These are phyloP conservation scores for Halyomorpha halys DNA, from an alignment of 1,140 invertebrate genomes.

Conservation along the genomic window DNA sequence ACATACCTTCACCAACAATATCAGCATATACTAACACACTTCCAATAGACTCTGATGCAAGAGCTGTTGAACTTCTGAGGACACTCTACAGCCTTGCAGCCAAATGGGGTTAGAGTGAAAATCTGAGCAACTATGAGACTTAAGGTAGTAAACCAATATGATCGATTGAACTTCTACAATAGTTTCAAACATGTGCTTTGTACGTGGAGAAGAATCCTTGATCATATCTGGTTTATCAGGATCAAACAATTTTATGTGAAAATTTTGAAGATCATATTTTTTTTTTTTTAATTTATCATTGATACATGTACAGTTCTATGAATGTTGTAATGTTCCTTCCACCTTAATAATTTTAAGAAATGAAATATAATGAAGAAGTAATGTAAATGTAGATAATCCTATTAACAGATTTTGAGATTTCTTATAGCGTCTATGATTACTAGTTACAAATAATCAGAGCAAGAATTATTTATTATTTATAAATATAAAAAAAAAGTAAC, in stretches of 20 bases:
- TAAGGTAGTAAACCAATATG: conserved; percentile 4
- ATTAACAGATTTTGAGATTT: background rate
- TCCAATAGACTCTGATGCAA: conserved; percentile 47
- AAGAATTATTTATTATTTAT: too few species aligned
- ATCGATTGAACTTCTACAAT: conserved; percentile 23
- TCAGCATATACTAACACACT: conserved; percentile 22
- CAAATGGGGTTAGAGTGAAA: conserved; percentile 48
- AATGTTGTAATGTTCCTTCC: background rate
- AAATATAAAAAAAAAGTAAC: too few species aligned
- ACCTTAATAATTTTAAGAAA: too few species aligned
- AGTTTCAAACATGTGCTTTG: background rate
- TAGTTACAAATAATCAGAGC: too few species aligned
- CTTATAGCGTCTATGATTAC: too few species aligned
- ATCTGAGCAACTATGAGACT: background rate
- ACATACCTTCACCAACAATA: conserved; percentile 26
- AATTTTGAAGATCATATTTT: background rate
- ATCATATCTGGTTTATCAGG: conserved; percentile 17
- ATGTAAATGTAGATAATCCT: background rate
- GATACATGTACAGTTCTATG: background rate
- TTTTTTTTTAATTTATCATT: background rate
- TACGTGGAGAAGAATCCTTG: conserved; percentile 19
- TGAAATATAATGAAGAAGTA: background rate
- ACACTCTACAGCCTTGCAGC: conserved; percentile 71
- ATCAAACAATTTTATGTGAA: background rate
- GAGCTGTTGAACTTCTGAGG: conserved; percentile 67